A percentile compares a stretch with the other conserved stretches of the same genome.
Conservation (phyloP, 2,888 invertebrate genomes). For the Mesorhabditis belari region DNA sequence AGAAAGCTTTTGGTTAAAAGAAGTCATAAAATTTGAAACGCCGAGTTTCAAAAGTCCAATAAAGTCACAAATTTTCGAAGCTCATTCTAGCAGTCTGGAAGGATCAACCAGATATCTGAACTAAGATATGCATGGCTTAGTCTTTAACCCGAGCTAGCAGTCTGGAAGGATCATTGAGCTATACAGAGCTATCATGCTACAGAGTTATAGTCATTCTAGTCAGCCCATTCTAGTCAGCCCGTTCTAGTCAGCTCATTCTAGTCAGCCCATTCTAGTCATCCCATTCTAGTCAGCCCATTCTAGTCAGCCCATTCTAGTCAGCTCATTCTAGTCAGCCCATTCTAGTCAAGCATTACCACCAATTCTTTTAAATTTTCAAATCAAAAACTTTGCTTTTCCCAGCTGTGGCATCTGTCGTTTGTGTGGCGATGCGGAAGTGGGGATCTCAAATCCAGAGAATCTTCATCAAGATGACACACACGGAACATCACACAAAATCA, state of each 20-base stretch:
- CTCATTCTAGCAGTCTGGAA: no score
- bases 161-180: no score
- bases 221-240: not conserved
- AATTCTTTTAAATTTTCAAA: no score
- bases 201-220: not conserved
- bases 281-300: not conserved
- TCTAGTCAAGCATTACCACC: not conserved
- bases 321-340: not conserved
- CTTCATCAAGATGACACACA: not conserved
- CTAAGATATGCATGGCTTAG: no score
- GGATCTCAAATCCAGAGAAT: constrained; percentile 52
- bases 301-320: not conserved
- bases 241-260: not conserved
- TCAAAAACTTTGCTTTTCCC: constrained; percentile 68
- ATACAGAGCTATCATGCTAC: no score
- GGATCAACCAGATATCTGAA: no score
- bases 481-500: constrained; percentile 17
- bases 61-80: no score
- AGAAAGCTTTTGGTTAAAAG: no score
- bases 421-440: constrained; percentile 65
- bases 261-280: not conserved
- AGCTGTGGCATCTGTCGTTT: constrained; percentile 84
- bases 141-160: no score
- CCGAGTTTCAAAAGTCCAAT: no score
- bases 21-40: no score